Evolutionary conservation across 92 coral and sea anemone species (phyloP), one percentile per base, ranked within the genome.

Genomic region (Diadumene lineata): DNA sequence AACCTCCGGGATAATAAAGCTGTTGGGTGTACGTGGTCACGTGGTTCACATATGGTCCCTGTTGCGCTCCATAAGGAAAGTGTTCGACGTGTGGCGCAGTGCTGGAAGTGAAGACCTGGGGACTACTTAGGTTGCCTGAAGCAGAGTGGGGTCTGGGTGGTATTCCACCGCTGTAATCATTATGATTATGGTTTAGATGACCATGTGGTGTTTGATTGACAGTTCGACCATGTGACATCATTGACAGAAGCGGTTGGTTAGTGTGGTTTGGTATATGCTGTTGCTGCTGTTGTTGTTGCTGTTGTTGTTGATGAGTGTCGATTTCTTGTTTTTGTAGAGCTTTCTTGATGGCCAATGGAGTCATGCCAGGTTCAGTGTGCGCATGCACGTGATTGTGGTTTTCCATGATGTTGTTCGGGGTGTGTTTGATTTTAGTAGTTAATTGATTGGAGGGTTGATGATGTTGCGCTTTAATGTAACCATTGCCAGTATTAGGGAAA

Each of bases 91-190:
- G 97, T 56, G 82, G 82, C 11, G 89, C 74, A 32, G 85, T 76
- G 72, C 86, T 79, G 62, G 50, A 69, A 22, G 75, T 58, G 33
- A 82, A 89, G 31, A 76, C 85, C 68, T 89, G 93, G 57, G 83
- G 70, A 56, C 74, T 85, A 75, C 82, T 82, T 57, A 91, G 85
- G 84, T 76, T 88, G 50, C 97, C 97, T 16, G 97, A 84, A 11
- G 97, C 97, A 65, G 97, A 91, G 92, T 91, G 97, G 28, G 97
- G 97, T 77, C 97, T 85, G 53, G 97, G 88, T 0, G 97, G 97
- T 60, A 91, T 92, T 34, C 68, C 84, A 72, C 82, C 84, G 6
- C 84, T 68, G 43, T 84, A 92, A 31, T 84, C 91, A 33, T 81
- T 92, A 66, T 71, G 76, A 0, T 69, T 78, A 25, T 70, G 85